Evolutionary conservation across 2,113 vertebrate genomes (phyloP).

Genomic region (Leucopsar rothschildi): DNA sequence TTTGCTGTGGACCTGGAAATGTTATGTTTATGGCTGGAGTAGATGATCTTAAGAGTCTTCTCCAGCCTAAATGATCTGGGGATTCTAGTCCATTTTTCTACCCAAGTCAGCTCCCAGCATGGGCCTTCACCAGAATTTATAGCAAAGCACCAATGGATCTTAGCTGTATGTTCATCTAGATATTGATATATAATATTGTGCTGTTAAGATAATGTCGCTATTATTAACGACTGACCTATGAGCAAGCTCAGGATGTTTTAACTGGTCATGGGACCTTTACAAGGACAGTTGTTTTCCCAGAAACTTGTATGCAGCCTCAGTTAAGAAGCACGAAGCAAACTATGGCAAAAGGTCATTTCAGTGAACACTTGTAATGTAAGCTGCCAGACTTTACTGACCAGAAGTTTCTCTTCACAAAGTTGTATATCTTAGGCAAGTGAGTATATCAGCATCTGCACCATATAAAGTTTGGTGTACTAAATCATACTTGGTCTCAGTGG

Average conservation of each 20-base stretch:
- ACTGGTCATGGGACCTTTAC: background rate
- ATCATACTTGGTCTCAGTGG: background rate
- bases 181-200: background rate
- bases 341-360: background rate
- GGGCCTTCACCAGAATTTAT: background rate
- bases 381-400: background rate
- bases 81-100: background rate
- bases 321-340: background rate
- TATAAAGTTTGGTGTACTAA: background rate
- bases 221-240: background rate
- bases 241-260: background rate
- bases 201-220: background rate
- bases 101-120: background rate
- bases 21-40: background rate
- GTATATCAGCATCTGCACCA: background rate
- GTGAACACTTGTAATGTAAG: background rate
- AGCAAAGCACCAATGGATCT: background rate
- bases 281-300: background rate
- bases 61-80: background rate
- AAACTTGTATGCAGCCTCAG: background rate
- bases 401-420: background rate
- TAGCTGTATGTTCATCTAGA: background rate
- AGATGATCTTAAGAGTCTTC: background rate
- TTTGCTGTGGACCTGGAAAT: background rate
- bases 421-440: background rate